Evolutionary conservation across 2,888 invertebrate genomes (phyloP).

Genomic region (Cephus nigrinus): DNA sequence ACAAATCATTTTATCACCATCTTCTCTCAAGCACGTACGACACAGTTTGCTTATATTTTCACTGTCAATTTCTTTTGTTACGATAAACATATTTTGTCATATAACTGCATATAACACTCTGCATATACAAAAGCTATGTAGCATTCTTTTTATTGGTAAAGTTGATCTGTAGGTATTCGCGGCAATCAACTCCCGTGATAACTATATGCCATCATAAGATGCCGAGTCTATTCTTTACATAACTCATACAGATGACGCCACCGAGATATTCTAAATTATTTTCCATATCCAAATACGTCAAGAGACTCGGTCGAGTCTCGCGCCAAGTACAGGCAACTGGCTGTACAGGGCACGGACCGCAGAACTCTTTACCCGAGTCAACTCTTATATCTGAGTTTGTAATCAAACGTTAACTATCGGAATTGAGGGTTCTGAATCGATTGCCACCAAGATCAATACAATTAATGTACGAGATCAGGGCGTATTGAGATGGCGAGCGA

Average conservation of each 20-base stretch:
- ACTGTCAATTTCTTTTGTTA: slow-evolving; percentile 61
- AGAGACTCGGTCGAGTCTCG: no score
- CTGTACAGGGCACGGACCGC: no score
- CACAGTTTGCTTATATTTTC: slow-evolving; percentile 62
- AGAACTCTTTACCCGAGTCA: no score
- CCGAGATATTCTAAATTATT: neutral
- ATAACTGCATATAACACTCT: neutral
- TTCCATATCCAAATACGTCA: neutral
- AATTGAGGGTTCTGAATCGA: no score
- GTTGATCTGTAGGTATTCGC: neutral
- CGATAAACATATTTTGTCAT: slow-evolving; percentile 54
- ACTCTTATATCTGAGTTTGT: no score
- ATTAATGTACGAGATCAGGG: neutral
- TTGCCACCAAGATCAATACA: neutral
- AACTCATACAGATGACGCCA: neutral
- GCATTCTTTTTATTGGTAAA: neutral
- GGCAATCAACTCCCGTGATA: neutral
- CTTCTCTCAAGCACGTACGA: slow-evolving; percentile 61
- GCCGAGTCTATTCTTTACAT: neutral
- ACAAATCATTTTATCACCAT: slow-evolving; percentile 62
- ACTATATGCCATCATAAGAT: neutral
- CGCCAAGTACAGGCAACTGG: no score
- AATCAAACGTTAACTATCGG: no score
- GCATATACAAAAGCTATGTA: neutral
- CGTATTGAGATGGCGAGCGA: no score